Conservation (phyloP, 2,797 vertebrate species). For the Carduelis carduelis region DNA sequence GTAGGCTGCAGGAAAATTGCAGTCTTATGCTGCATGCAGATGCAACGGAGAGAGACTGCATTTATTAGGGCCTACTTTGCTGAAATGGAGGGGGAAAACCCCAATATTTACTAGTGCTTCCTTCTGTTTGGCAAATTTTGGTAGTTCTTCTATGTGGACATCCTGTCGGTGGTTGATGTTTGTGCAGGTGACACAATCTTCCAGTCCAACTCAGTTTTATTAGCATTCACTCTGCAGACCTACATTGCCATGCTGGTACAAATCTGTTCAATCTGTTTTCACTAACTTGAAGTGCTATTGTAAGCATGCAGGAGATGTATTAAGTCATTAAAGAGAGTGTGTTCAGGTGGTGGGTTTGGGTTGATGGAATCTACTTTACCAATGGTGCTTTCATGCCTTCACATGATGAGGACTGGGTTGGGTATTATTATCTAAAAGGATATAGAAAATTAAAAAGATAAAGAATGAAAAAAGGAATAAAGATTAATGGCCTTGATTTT, state of each 20-base stretch:
- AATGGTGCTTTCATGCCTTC: not conserved
- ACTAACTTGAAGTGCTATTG: not conserved
- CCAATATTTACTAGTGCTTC: not conserved
- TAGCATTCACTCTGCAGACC: not conserved
- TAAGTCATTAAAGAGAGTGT: not conserved
- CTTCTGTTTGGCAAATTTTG: not conserved
- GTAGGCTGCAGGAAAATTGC: not conserved
- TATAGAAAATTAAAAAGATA: not conserved
- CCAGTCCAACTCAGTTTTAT: not conserved
- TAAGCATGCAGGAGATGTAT: fast-evolving
- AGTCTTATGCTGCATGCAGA: not conserved
- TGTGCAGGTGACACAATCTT: not conserved
- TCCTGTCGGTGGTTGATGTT: fast-evolving
- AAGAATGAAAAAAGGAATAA: not conserved
- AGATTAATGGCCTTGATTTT: not conserved
- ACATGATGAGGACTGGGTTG: not conserved
- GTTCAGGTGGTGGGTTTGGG: not conserved
- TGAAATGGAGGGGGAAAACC: fast-evolving
- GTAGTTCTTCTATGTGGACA: not conserved
- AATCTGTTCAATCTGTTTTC: not conserved
- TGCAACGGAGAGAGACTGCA: not conserved
- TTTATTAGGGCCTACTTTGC: not conserved
- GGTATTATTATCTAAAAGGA: not conserved
- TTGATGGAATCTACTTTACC: not conserved
- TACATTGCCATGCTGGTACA: fast-evolving